Conservation (phyloP, 35 echinoderm and acorn worm species). For the Amphiura filiformis region DNA sequence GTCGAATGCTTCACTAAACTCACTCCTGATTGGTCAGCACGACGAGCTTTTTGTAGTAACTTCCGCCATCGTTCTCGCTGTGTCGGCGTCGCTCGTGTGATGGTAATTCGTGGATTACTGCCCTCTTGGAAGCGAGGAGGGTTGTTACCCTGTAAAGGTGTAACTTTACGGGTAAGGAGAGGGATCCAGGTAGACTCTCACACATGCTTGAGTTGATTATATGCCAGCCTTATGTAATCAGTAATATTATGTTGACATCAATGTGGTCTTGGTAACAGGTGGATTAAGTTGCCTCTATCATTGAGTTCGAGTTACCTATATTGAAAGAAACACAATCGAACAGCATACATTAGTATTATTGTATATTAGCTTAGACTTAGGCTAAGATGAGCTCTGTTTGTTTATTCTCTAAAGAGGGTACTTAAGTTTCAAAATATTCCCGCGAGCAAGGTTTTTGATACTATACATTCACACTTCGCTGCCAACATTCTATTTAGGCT, state of each 20-base stretch:
- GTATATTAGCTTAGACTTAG: no score
- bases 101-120: background rate
- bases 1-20: background rate
- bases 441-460: background rate
- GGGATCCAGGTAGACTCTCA: slow-evolving; percentile 4
- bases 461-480: background rate
- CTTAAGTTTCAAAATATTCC: slow-evolving; percentile 5
- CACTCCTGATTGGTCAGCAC: background rate
- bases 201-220: background rate
- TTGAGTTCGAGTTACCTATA: background rate
- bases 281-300: slow-evolving; percentile 3
- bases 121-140: background rate
- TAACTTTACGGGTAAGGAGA: background rate
- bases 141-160: no score
- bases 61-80: background rate
- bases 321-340: background rate
- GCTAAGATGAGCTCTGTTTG: background rate
- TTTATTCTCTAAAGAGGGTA: background rate
- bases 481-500: background rate
- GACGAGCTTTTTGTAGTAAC: background rate
- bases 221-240: background rate
- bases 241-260: background rate
- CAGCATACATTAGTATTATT: background rate
- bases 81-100: background rate
- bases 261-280: background rate